Percentiles rank a stretch among this genome's conserved stretches.
Evolutionary conservation across 2,113 vertebrate species (phyloP).

Genomic region (Capra hircus): DNA sequence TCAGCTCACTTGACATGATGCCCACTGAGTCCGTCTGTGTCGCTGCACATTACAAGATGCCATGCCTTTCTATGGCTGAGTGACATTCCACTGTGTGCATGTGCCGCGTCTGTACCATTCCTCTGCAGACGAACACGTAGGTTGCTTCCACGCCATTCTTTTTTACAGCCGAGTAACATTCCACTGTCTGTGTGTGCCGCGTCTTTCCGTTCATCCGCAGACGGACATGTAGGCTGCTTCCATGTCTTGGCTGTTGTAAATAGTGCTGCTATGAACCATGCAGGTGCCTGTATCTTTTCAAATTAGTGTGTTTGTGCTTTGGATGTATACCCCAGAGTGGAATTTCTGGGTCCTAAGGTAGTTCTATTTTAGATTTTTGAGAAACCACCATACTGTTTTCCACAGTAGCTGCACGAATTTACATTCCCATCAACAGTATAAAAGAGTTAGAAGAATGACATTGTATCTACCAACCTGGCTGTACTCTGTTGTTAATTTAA

Average conservation of each 20-base stretch:
- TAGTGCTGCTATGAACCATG: background rate
- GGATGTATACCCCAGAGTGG: background rate
- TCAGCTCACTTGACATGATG: background rate
- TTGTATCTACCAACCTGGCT: background rate
- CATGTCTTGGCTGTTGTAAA: background rate
- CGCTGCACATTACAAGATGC: background rate
- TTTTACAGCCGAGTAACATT: too few relatives aligned
- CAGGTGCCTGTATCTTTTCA: background rate
- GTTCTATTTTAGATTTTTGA: background rate
- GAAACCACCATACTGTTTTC: background rate
- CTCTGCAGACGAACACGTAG: background rate
- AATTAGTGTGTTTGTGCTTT: background rate
- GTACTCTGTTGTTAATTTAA: background rate
- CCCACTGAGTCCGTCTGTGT: background rate
- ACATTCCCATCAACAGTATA: background rate
- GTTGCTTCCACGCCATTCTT: background rate
- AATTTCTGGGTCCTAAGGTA: background rate
- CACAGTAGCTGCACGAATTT: background rate
- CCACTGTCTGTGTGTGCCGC: accelerated
- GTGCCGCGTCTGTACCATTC: background rate
- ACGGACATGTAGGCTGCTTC: background rate
- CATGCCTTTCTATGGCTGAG: background rate
- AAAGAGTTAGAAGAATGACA: background rate
- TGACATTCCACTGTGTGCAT: accelerated
- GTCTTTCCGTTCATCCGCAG: background rate